Evolutionary conservation across 2,888 invertebrate genomes (phyloP).

Genomic region (Gortyna flavago): DNA sequence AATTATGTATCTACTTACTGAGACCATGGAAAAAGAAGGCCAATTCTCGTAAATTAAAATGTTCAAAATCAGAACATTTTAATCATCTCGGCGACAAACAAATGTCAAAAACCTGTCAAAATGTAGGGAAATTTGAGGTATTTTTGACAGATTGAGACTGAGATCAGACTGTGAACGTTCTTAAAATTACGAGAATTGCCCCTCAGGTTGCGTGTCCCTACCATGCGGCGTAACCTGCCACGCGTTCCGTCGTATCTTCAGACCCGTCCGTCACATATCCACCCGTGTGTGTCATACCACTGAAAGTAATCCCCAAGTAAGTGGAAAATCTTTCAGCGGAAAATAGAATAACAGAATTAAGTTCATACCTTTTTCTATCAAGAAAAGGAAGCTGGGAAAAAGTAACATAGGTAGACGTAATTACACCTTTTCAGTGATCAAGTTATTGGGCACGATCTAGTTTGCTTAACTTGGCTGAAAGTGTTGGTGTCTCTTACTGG

Average conservation of each 20-base stretch:
- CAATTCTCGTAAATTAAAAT: too few species aligned
- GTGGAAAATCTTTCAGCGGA: slow-evolving; percentile 46
- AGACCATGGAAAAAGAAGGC: too few species aligned
- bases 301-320: slow-evolving; percentile 29
- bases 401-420: neutral
- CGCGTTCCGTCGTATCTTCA: slow-evolving; percentile 6
- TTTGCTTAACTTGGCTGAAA: slow-evolving; percentile 7
- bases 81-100: too few species aligned
- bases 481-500: neutral
- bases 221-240: neutral
- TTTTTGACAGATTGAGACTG: too few species aligned
- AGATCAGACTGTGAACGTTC: too few species aligned
- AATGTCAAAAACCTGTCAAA: too few species aligned
- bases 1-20: too few species aligned
- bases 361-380: slow-evolving; percentile 32
- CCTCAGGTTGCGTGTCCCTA: too few species aligned
- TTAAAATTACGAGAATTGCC: too few species aligned
- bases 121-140: too few species aligned
- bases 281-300: slow-evolving; percentile 23
- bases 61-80: too few species aligned
- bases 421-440: slow-evolving; percentile 25
- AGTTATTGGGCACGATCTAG: slow-evolving; percentile 3
- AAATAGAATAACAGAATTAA: slow-evolving; percentile 45
- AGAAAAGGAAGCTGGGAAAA: neutral
- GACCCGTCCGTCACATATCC: slow-evolving; percentile 17